Evolutionary conservation across 2,797 vertebrate genomes (phyloP).

Genomic region (Coreius guichenoti): DNA sequence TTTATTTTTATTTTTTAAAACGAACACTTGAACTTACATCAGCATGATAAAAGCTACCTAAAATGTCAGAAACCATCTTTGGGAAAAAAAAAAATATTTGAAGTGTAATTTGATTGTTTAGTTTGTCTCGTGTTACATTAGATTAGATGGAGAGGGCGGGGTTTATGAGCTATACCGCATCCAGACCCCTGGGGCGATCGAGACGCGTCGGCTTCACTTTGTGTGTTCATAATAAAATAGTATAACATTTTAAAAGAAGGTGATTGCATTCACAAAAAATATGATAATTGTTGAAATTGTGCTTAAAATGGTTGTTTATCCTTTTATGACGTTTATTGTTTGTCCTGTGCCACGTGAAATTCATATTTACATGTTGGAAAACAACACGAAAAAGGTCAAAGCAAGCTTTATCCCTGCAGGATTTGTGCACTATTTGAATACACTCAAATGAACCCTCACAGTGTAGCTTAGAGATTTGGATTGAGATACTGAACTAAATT

Average conservation of each 20-base stretch:
- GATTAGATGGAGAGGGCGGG: too few relatives aligned
- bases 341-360: background rate
- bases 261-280: background rate
- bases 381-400: background rate
- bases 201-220: too few relatives aligned
- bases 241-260: background rate
- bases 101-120: too few relatives aligned
- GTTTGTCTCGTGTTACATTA: too few relatives aligned
- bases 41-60: too few relatives aligned
- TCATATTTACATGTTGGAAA: conserved; percentile 2
- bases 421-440: conserved; percentile 22
- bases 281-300: background rate
- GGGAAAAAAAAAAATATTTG: too few relatives aligned
- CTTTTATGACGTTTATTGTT: background rate
- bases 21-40: too few relatives aligned
- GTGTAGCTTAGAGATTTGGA: background rate
- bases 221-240: background rate
- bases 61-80: too few relatives aligned
- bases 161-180: too few relatives aligned
- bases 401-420: background rate
- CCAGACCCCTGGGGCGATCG: too few relatives aligned
- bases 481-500: background rate
- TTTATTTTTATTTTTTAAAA: too few relatives aligned
- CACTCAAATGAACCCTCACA: background rate
- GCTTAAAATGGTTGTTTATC: background rate